Conservation (phyloP, 1,140 invertebrate genomes). For the Procambarus clarkii region DNA sequence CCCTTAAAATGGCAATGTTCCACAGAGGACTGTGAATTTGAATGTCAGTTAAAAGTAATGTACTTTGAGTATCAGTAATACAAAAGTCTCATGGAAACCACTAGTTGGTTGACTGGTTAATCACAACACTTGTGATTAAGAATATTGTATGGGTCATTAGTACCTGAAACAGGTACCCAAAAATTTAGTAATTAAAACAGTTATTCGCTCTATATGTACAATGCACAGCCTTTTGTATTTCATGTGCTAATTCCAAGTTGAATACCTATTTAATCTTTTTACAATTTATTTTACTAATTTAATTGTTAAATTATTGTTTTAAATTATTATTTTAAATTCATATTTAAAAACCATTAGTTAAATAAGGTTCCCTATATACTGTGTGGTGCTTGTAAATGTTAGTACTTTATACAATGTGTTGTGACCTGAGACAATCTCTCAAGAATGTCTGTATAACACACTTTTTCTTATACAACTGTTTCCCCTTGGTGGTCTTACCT, state of each 20-base stretch:
- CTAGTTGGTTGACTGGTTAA: too few species aligned
- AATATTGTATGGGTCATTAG: too few species aligned
- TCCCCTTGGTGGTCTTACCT: conserved; percentile 45
- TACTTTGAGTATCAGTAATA: too few species aligned
- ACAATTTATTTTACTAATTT: not conserved
- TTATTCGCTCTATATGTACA: not conserved
- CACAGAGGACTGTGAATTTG: too few species aligned
- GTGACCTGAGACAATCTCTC: not conserved
- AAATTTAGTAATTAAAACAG: too few species aligned
- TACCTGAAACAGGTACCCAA: too few species aligned
- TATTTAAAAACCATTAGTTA: too few species aligned
- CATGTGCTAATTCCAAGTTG: not conserved
- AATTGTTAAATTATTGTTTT: not conserved
- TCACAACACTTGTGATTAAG: too few species aligned
- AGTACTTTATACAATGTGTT: not conserved
- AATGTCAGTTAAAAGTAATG: too few species aligned
- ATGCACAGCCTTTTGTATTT: not conserved
- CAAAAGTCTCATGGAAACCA: too few species aligned
- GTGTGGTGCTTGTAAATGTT: not conserved
- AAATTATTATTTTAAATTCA: not conserved
- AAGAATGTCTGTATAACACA: not conserved
- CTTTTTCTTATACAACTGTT: conserved; percentile 35
- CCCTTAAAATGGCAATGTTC: too few species aligned
- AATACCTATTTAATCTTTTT: not conserved
- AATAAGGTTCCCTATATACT: not conserved